phyloP scores from a whole-genome alignment of 2,888 invertebrate genomes.

The Noctua pronuba region DNA sequence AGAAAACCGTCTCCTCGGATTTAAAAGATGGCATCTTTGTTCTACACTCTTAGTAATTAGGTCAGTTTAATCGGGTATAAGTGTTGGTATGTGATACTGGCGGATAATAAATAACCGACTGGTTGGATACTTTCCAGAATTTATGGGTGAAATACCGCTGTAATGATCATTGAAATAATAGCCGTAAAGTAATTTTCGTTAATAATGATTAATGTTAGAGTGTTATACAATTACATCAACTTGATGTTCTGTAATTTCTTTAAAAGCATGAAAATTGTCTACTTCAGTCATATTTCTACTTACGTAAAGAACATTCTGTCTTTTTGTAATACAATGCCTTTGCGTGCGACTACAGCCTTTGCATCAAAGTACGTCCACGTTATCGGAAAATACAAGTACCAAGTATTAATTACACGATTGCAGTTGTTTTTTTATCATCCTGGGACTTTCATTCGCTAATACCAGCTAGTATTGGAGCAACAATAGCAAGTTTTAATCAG shows the following conservation, averaged over 20 bases:
- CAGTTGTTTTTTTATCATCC: conserved; percentile 66
- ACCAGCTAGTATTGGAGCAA: conserved; percentile 72
- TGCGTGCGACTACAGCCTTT: conserved; percentile 47
- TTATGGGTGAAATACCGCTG: conserved; percentile 31
- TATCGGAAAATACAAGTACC: conserved; percentile 51
- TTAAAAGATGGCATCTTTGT: conserved; percentile 50
- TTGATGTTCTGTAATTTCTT: neutral
- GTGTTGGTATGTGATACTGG: conserved; percentile 50
- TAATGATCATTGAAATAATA: conserved; percentile 35
- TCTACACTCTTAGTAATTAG: conserved; percentile 56
- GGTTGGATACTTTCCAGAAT: conserved; percentile 60
- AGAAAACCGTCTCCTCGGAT: conserved; percentile 45
- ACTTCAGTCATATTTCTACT: neutral
- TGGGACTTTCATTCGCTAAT: conserved; percentile 67
- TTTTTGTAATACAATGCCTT: conserved; percentile 42
- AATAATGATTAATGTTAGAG: conserved; percentile 14
- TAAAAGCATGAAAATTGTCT: neutral
- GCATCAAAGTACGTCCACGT: conserved; percentile 37
- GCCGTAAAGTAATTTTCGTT: conserved; percentile 18
- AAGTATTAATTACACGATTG: conserved; percentile 62
- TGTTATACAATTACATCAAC: conserved; percentile 6
- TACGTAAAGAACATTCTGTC: conserved; percentile 1
- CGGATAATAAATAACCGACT: conserved; percentile 47
- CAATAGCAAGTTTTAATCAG: conserved; percentile 88
- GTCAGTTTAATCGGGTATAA: conserved; percentile 61